These are phyloP conservation scores for Pteronura brasiliensis DNA, from an alignment of 2,113 vertebrate species.

Conservation along the genomic window DNA sequence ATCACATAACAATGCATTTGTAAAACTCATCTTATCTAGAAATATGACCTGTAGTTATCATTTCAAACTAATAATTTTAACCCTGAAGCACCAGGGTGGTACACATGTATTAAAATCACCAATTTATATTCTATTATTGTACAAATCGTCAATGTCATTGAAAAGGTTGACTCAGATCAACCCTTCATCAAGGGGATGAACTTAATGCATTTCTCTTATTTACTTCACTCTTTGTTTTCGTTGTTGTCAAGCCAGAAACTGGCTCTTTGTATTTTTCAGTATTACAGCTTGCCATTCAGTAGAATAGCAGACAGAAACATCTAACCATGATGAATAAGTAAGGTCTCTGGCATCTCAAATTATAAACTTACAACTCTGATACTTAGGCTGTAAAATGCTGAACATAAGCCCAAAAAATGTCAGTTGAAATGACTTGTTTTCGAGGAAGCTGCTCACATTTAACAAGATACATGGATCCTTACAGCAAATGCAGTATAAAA, in stretches of 20 bases:
- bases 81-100: background rate
- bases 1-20: conserved; percentile 41
- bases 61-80: conserved; percentile 16
- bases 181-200: background rate
- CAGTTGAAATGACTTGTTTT: conserved; percentile 46
- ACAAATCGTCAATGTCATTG: background rate
- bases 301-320: background rate
- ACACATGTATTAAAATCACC: background rate
- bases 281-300: background rate
- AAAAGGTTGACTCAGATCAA: background rate
- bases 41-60: conserved; percentile 36
- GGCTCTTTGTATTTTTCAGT: background rate
- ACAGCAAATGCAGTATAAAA: background rate
- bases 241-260: background rate
- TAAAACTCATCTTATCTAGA: conserved; percentile 42
- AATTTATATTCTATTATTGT: background rate
- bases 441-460: background rate
- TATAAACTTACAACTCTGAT: conserved; percentile 48
- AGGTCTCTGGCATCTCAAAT: background rate
- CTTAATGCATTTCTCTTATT: background rate
- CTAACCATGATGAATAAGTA: conserved; percentile 16
- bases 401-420: conserved; percentile 41
- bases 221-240: background rate
- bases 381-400: conserved; percentile 40
- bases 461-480: conserved; percentile 35